Evolutionary conservation across 1,140 invertebrate genomes (phyloP).

Genomic region (Atta colombica): DNA sequence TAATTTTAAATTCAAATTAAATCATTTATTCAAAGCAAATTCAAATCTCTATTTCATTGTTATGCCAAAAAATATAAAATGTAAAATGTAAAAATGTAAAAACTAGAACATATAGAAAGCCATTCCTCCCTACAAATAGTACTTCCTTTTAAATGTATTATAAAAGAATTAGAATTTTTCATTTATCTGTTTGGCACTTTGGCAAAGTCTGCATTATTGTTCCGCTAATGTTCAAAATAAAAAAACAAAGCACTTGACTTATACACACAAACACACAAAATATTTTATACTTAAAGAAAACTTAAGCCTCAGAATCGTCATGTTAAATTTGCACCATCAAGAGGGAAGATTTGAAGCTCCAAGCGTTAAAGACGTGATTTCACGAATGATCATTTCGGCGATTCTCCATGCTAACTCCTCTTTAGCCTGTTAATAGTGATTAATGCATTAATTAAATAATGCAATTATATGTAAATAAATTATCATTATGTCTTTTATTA

Average conservation of each 20-base stretch:
- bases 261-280: conserved; percentile 9
- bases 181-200: conserved; percentile 69
- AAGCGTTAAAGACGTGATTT: conserved; percentile 95
- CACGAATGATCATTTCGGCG: conserved; percentile 97
- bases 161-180: conserved; percentile 32
- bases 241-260: conserved; percentile 52
- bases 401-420: conserved; percentile 98
- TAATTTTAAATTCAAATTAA: conserved; percentile 15
- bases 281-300: conserved; percentile 44
- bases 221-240: conserved; percentile 27
- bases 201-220: conserved; percentile 41
- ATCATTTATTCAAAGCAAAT: not conserved
- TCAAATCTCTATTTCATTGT: conserved; percentile 9
- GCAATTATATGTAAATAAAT: conserved; percentile 2
- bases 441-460: conserved; percentile 17
- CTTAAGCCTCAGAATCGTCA: conserved; percentile 29
- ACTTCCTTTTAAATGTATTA: conserved; percentile 39
- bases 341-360: conserved; percentile 82
- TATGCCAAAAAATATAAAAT: conserved; percentile 19
- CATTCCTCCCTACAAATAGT: not conserved
- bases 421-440: conserved; percentile 88
- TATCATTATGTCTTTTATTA: not conserved
- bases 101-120: not conserved
- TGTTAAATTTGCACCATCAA: conserved; percentile 73
- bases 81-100: conserved; percentile 35